Evolutionary conservation across 2,797 vertebrate species (phyloP).

Genomic region (Merluccius polli): DNA sequence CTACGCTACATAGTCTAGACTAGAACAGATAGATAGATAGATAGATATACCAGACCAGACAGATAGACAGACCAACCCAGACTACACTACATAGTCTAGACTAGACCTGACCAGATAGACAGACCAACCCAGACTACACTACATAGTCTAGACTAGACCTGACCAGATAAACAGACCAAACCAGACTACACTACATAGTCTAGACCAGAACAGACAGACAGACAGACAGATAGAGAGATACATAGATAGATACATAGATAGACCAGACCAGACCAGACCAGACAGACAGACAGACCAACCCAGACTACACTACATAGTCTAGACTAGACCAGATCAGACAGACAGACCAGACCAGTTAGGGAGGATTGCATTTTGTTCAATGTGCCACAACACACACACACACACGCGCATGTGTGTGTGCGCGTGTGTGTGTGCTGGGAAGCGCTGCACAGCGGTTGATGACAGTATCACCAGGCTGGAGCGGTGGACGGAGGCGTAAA

Average conservation of each 20-base stretch:
- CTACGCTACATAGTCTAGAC: too few species aligned
- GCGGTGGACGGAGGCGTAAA: background rate
- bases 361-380: background rate
- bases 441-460: background rate
- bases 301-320: too few species aligned
- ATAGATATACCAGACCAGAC: background rate
- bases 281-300: too few species aligned
- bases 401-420: background rate
- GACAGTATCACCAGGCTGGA: background rate
- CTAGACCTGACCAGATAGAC: too few species aligned
- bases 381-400: background rate
- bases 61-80: too few species aligned
- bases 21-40: slow-evolving; percentile 26
- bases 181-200: slow-evolving; percentile 7
- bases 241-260: too few species aligned
- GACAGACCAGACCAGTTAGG: too few species aligned
- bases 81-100: too few species aligned
- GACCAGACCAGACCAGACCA: too few species aligned
- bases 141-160: slow-evolving; percentile 5
- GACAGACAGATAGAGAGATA: background rate
- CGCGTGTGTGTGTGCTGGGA: background rate
- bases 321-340: too few species aligned
- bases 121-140: too few species aligned
- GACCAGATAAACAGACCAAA: slow-evolving; percentile 2
- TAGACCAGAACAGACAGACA: slow-evolving; percentile 26